Evolutionary conservation across 2,888 invertebrate species (phyloP).

Genomic region (Gisinianus flammeolus): DNA sequence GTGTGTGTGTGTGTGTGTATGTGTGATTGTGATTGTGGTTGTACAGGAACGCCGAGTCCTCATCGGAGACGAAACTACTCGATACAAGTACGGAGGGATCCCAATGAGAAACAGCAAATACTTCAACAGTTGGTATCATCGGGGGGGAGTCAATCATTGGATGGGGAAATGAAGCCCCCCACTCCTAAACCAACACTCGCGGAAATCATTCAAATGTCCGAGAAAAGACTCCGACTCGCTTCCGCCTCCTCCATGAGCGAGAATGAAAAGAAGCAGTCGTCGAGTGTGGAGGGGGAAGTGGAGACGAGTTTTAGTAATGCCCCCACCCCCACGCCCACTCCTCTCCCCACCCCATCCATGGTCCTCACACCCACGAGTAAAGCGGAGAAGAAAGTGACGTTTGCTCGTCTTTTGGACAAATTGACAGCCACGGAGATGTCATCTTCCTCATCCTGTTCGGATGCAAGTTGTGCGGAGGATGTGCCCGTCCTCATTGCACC

Average conservation of each 20-base stretch:
- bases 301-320: slow-evolving; percentile 54
- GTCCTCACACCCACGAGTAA: slow-evolving; percentile 48
- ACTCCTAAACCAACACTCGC: slow-evolving; percentile 73
- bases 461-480: slow-evolving; percentile 59
- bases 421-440: slow-evolving; percentile 61
- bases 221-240: slow-evolving; percentile 63
- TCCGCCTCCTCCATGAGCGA: slow-evolving; percentile 52
- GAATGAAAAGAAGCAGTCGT: slow-evolving; percentile 38
- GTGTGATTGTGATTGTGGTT: not conserved
- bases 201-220: slow-evolving; percentile 76
- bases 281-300: slow-evolving; percentile 41
- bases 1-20: too few species aligned
- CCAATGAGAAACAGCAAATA: slow-evolving; percentile 76
- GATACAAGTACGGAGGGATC: slow-evolving; percentile 65
- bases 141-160: slow-evolving; percentile 55
- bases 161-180: slow-evolving; percentile 67
- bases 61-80: slow-evolving; percentile 80
- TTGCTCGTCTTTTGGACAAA: slow-evolving; percentile 60
- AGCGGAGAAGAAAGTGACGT: slow-evolving; percentile 61
- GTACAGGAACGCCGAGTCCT: slow-evolving; percentile 75
- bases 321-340: slow-evolving; percentile 6
- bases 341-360: slow-evolving; percentile 29
- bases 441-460: slow-evolving; percentile 66
- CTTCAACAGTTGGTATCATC: slow-evolving; percentile 72
- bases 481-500: slow-evolving; percentile 47